Evolutionary conservation across 2,797 vertebrate genomes (phyloP), one percentile per base, ranked within the genome.

Genomic region (Anisognathus igniventris): DNA sequence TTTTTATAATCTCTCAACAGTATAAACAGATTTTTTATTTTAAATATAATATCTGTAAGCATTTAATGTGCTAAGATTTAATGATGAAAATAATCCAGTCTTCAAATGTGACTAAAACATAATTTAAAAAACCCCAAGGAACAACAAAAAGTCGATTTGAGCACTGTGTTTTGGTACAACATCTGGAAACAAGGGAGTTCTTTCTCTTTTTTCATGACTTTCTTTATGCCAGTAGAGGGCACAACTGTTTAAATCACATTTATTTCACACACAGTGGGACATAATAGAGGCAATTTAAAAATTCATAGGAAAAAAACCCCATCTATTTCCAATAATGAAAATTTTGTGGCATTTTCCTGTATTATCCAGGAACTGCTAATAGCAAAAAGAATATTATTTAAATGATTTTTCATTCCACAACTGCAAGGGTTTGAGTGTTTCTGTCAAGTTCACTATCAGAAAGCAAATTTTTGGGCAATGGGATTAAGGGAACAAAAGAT

Each of bases 191-290:
- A n/a, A 70, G 14, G 31, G 9, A 42, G 68, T 57, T 50, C 37
- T 76, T 58, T 56, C 66, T 33, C 31, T 65, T 48, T 74, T 92
- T 80, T 83, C 73, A 31, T 74, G 84, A 62, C 94, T 96, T 68
- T 81, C 65, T 92, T 95, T 88, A 48, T 27, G 81, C 97, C 98
- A 98, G 97, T 91, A 98, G 97, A 98, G 97, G 97, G 97, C 97
- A 97, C 93, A 97, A 94, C 94, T 77, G 92, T 87, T 96, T 97
- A 96, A 98, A 97, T 57, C 95, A 96, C 95, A 79, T 96, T 91
- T 61, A 31, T 86, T 93, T 72, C 50, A 30, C 60, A 80, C 75
- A 57, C 60, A 25, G 50, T 3, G 3, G 54, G 70, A 50, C 61
- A 74, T 74, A 95, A 88, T 33, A 75, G 61, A 67, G 47, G 51